Evolutionary conservation across 1,140 invertebrate species (phyloP), one percentile per base, ranked within the genome.

Genomic region (Scaptomyza hsui): DNA sequence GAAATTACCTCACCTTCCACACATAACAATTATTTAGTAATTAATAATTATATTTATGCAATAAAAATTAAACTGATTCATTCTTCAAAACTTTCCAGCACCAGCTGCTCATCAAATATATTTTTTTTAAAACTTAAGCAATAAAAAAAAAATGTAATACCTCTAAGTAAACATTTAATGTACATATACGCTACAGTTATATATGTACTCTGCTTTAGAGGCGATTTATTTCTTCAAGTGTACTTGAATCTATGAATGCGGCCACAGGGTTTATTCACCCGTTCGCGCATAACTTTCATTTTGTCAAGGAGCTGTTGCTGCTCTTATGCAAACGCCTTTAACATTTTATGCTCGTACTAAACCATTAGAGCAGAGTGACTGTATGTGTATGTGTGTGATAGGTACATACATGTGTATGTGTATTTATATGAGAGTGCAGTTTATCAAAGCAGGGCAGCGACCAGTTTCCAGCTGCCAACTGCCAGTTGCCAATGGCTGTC

Each of bases 381-480:
- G 15, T 19, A 37, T 53, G 42, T 44, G 10, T 61, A 4, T 42
- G 16, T 60, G 35, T 39, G 15, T 47, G 44, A n/a, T 29, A 13
- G 41, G 57, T n/a, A 19, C 35, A 19, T n/a, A 10, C 18, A 21
- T 51, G 47, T 42, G 3, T 29, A 48, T 44, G 18, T 69, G 29
- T 47, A n/a, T 48, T 32, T 57, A 35, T 56, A 48, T 19, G 32
- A 15, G 48, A 52, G 55, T 83, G 80, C 76, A 85, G 75, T 85
- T 85, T 85, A 85, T 85, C 81, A 86, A 85, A 86, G 81, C 79
- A 35, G 37, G 45, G 48, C 62, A 65, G 68, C 61, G 61, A 47
- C 61, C 69, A 72, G 63, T 44, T 82, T 73, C 18, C 39, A 67
- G 44, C 47, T 75, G 59, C 32, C 56, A 18, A 35, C 57, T 82